Conservation (phyloP, 2,888 invertebrate species). For the Cenopis cana region DNA sequence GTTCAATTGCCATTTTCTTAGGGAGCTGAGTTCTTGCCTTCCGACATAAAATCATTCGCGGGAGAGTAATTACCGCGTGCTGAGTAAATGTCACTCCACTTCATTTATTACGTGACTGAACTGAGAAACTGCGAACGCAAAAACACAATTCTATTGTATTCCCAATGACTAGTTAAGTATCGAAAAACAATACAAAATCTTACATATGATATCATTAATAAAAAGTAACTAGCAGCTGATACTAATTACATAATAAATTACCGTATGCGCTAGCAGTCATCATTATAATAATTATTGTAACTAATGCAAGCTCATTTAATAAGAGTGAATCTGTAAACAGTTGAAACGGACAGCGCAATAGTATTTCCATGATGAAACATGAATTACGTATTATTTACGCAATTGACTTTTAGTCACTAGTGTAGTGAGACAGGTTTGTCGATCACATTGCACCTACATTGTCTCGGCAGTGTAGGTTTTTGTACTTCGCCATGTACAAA, state of each 20-base stretch:
- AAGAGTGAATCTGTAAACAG: neutral
- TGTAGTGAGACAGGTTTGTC: constrained; percentile 32
- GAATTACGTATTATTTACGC: constrained; percentile 35
- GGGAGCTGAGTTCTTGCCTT: neutral
- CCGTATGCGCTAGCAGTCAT: neutral
- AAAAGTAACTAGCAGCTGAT: neutral
- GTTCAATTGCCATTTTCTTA: constrained; percentile 11
- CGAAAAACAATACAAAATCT: neutral
- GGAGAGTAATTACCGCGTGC: neutral
- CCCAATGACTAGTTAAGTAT: neutral
- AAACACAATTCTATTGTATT: constrained; percentile 16
- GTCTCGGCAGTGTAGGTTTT: constrained; percentile 25
- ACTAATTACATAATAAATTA: neutral
- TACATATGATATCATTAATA: neutral
- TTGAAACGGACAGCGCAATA: neutral
- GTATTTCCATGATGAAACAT: constrained; percentile 27
- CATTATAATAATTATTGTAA: neutral
- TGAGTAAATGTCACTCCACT: constrained; percentile 6
- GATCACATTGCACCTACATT: constrained; percentile 30
- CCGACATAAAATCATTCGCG: constrained; percentile 5
- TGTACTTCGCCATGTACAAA: constrained; percentile 12
- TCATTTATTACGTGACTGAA: constrained; percentile 12
- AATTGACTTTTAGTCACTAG: constrained; percentile 26
- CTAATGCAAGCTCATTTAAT: neutral
- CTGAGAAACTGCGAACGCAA: constrained; percentile 3